phyloP scores from a whole-genome alignment of 2,888 invertebrate species.

The Tachystola acroxantha region DNA sequence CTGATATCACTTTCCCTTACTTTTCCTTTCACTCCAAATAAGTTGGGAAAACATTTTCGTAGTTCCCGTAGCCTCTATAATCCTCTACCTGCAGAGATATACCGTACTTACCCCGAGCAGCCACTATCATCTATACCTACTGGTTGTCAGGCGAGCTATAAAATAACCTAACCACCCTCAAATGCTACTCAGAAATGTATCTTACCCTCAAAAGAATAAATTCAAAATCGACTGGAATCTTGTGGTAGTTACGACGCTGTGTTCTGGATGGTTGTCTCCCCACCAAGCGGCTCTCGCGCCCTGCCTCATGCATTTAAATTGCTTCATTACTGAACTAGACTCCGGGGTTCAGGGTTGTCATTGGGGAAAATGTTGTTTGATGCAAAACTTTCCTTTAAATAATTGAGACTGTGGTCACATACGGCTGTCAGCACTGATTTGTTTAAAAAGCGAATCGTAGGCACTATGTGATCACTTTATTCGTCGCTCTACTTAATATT shows the following conservation, averaged over 20 bases:
- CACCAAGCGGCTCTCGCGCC: slow-evolving; percentile 71
- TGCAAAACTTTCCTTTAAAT: slow-evolving; percentile 26
- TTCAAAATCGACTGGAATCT: slow-evolving; percentile 18
- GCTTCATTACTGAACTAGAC: slow-evolving; percentile 78
- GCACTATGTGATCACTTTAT: too few relatives aligned
- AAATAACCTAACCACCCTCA: slow-evolving; percentile 19
- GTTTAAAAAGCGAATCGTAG: too few relatives aligned
- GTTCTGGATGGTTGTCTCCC: slow-evolving; percentile 42
- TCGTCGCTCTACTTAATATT: too few relatives aligned
- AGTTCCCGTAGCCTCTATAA: slow-evolving; percentile 65
- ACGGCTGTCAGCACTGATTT: background rate
- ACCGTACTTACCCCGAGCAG: slow-evolving; percentile 68
- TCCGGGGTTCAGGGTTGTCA: slow-evolving; percentile 67
- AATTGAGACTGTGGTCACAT: slow-evolving; percentile 7
- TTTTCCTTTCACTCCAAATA: slow-evolving; percentile 72
- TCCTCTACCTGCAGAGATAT: slow-evolving; percentile 75
- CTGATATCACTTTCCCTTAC: slow-evolving; percentile 62
- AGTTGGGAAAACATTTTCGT: slow-evolving; percentile 75
- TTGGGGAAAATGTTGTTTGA: slow-evolving; percentile 38
- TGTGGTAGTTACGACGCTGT: slow-evolving; percentile 30
- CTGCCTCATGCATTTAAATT: slow-evolving; percentile 80
- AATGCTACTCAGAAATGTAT: slow-evolving; percentile 14
- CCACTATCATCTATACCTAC: slow-evolving; percentile 76
- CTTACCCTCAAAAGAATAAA: slow-evolving; percentile 12
- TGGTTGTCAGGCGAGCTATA: slow-evolving; percentile 11